Evolutionary conservation across 2,888 invertebrate species (phyloP).

Genomic region (Isotomurus palustris): DNA sequence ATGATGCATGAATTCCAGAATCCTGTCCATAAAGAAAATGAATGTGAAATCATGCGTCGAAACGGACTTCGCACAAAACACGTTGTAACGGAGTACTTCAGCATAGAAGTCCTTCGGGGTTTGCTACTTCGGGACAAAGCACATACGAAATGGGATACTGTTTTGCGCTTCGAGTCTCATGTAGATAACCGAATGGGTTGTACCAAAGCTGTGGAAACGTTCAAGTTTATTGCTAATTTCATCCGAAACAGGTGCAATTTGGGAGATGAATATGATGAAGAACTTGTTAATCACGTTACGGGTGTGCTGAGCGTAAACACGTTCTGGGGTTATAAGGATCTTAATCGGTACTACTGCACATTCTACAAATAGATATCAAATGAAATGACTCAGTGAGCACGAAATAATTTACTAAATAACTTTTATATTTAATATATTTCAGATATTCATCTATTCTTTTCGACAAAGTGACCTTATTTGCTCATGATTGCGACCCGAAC

Average conservation of each 20-base stretch:
- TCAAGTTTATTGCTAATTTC: conserved; percentile 17
- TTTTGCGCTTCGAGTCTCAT: conserved; percentile 28
- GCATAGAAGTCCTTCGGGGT: conserved; percentile 24
- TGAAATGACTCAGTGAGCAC: no score
- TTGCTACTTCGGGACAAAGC: conserved; percentile 12
- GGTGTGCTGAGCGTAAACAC: conserved; percentile 33
- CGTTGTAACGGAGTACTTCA: conserved; percentile 21
- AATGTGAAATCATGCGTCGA: conserved; percentile 24
- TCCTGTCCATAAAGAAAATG: conserved; percentile 23
- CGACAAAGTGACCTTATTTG: conserved; percentile 25
- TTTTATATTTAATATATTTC: conserved; percentile 7
- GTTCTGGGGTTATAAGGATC: conserved; percentile 23
- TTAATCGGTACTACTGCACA: conserved; percentile 12
- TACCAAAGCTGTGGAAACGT: conserved; percentile 8
- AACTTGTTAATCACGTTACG: conserved; percentile 21
- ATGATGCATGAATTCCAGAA: neutral
- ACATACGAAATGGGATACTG: conserved; percentile 18
- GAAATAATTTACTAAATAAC: neutral
- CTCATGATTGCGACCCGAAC: conserved; percentile 37
- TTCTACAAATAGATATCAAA: no score
- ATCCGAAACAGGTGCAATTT: conserved; percentile 25
- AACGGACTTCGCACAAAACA: conserved; percentile 14
- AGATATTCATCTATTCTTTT: conserved; percentile 32
- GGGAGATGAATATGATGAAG: conserved; percentile 14
- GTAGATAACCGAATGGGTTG: conserved; percentile 11